Evolutionary conservation across 2,113 vertebrate genomes (phyloP).

Genomic region (Pteropus alecto): DNA sequence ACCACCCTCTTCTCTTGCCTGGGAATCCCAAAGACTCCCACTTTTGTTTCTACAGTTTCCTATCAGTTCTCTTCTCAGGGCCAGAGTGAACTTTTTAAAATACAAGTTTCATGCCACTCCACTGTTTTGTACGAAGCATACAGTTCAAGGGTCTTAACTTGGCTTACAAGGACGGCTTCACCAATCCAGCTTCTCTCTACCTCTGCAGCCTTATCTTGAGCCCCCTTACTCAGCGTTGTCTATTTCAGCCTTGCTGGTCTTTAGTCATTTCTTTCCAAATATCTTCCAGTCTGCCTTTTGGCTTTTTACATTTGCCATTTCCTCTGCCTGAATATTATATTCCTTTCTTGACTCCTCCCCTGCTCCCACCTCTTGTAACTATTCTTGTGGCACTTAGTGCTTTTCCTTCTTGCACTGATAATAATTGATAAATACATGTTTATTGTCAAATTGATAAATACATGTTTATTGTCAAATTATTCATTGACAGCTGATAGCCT

Average conservation of each 20-base stretch:
- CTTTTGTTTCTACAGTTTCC: background rate
- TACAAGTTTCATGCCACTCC: background rate
- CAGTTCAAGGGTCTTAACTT: background rate
- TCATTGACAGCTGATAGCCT: background rate
- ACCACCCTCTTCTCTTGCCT: background rate
- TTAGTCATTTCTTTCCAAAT: background rate
- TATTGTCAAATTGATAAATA: background rate
- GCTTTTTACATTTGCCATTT: background rate
- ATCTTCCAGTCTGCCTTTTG: background rate
- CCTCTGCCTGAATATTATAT: background rate
- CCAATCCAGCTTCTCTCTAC: background rate
- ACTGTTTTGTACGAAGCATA: background rate
- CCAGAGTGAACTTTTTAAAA: background rate
- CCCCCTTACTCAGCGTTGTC: fast-evolving
- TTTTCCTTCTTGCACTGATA: background rate
- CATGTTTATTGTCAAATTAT: background rate
- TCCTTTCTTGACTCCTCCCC: background rate
- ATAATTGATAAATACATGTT: background rate
- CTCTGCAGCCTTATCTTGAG: background rate
- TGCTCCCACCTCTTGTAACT: background rate
- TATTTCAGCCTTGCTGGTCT: background rate
- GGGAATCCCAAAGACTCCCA: background rate
- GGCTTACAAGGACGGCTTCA: background rate
- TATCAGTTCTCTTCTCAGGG: background rate
- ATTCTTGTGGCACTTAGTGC: background rate